These are phyloP conservation scores for Nyctereutes procyonoides DNA, from an alignment of 2,113 vertebrate genomes.

Conservation along the genomic window DNA sequence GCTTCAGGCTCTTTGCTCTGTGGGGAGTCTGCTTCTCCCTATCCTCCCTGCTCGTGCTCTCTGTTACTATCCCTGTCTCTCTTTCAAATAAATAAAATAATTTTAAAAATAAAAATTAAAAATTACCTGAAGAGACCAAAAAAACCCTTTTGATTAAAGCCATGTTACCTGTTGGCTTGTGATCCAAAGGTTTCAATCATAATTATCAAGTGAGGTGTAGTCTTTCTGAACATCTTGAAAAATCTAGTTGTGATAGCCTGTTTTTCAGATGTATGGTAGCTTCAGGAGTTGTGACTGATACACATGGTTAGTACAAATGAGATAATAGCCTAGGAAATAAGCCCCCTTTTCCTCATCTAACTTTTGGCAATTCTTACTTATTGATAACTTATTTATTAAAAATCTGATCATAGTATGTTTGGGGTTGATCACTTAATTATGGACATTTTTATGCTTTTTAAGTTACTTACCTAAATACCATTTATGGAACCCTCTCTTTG, in stretches of 20 bases:
- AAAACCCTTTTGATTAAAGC: constrained; percentile 10
- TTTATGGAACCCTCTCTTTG: background rate
- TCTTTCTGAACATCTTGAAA: constrained; percentile 47
- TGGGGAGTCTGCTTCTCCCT: no score
- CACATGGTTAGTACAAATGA: background rate
- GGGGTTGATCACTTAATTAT: background rate
- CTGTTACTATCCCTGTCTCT: no score
- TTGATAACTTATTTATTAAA: background rate
- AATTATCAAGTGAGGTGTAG: constrained; percentile 44
- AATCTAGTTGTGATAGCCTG: background rate
- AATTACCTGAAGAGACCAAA: constrained; percentile 30
- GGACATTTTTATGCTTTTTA: background rate
- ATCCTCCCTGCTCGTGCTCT: no score
- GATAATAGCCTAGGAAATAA: background rate
- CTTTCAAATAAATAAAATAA: no score
- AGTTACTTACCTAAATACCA: background rate
- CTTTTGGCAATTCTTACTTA: background rate
- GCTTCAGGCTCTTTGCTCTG: no score
- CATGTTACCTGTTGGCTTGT: background rate
- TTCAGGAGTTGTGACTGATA: background rate
- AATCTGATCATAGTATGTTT: background rate
- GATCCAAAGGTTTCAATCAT: constrained; percentile 22
- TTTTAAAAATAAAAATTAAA: background rate
- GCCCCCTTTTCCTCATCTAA: background rate
- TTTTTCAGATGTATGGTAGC: constrained; percentile 40